A percentile compares a stretch with the other conserved stretches of the same genome.
phyloP scores from a whole-genome alignment of 2,888 invertebrate species.

The Hydrotaea diabolus region DNA sequence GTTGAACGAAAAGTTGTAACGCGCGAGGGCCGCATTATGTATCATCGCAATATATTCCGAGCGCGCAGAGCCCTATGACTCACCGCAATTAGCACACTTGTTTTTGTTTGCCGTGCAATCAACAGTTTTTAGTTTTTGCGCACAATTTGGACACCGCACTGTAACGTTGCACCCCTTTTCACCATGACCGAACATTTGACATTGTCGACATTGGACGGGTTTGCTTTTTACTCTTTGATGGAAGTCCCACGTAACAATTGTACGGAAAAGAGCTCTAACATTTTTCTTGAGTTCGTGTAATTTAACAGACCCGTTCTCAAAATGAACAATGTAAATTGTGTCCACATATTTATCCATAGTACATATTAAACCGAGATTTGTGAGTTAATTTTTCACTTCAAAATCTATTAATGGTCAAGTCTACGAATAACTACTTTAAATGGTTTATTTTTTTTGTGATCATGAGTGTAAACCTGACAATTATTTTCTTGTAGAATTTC shows the following conservation, averaged over 20 bases:
- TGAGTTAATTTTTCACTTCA: too few relatives aligned
- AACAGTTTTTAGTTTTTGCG: slow-evolving; percentile 51
- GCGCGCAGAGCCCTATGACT: slow-evolving; percentile 50
- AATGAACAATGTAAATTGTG: too few relatives aligned
- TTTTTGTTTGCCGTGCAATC: slow-evolving; percentile 44
- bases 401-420: too few relatives aligned
- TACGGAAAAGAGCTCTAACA: slow-evolving; percentile 55
- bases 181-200: slow-evolving; percentile 62
- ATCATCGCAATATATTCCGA: slow-evolving; percentile 36
- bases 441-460: slow-evolving; percentile 38
- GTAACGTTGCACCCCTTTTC: slow-evolving; percentile 53
- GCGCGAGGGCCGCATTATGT: too few relatives aligned
- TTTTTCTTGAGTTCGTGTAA: slow-evolving; percentile 43
- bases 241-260: slow-evolving; percentile 52
- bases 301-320: slow-evolving; percentile 43
- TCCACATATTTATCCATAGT: too few relatives aligned
- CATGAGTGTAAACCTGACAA: slow-evolving; percentile 53
- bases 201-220: slow-evolving; percentile 61
- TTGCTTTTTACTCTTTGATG: slow-evolving; percentile 59
- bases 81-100: slow-evolving; percentile 62
- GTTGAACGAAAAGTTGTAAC: too few relatives aligned
- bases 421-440: too few relatives aligned
- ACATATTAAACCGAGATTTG: too few relatives aligned
- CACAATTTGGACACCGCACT: slow-evolving; percentile 53
- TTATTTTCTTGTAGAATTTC: slow-evolving; percentile 43